phyloP scores from a whole-genome alignment of 2,113 vertebrate species.

The Carollia perspicillata region DNA sequence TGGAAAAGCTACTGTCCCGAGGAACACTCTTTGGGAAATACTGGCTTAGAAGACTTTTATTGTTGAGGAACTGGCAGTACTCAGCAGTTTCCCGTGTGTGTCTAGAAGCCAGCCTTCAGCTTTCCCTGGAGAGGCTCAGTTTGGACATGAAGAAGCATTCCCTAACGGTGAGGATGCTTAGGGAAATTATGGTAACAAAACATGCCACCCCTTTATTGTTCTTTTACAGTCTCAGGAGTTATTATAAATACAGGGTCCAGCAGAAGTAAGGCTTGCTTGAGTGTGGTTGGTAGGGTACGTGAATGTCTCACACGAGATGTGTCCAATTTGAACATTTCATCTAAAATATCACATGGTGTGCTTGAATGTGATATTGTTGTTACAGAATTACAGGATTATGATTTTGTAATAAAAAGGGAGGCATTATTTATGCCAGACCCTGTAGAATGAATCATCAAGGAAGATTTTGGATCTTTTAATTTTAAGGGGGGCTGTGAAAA shows the following conservation, averaged over 20 bases:
- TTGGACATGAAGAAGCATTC: not conserved
- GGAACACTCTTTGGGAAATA: not conserved
- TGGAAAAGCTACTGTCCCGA: not conserved
- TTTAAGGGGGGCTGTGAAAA: constrained; percentile 58
- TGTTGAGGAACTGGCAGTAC: not conserved
- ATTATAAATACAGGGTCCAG: not conserved
- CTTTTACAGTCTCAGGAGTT: not conserved
- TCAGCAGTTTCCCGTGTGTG: not conserved
- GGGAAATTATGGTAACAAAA: not conserved
- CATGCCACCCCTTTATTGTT: not conserved
- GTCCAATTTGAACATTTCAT: no score
- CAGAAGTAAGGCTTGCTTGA: no score
- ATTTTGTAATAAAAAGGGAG: no score
- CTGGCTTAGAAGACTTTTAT: not conserved
- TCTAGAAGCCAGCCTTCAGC: not conserved
- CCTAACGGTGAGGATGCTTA: not conserved
- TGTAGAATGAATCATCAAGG: constrained; percentile 8
- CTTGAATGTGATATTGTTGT: no score
- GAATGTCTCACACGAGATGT: no score
- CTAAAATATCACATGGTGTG: no score
- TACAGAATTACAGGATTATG: no score
- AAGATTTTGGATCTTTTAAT: constrained; percentile 46
- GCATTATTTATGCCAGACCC: no score
- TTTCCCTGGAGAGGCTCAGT: not conserved
- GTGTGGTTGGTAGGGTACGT: no score